Evolutionary conservation across 1,140 invertebrate species (phyloP).

Genomic region (Drosophila varians): DNA sequence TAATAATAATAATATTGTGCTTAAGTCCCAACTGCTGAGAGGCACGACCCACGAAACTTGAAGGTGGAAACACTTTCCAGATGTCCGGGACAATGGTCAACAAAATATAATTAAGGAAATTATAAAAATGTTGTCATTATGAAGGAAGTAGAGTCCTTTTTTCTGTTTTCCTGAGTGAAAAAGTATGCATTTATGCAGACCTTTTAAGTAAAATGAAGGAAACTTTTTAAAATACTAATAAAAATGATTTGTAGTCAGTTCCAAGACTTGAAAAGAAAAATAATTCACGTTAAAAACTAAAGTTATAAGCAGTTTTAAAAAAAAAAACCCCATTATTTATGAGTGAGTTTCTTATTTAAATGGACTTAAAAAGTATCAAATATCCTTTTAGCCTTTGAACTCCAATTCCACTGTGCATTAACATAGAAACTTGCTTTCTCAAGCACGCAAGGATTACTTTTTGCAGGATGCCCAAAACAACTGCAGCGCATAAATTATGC

Average conservation of each 20-base stretch:
- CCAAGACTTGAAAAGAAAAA: too few species aligned
- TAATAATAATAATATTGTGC: constrained; percentile 62
- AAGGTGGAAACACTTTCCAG: constrained; percentile 11
- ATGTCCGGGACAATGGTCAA: constrained; percentile 14
- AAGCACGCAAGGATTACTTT: constrained; percentile 28
- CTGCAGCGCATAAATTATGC: constrained; percentile 73
- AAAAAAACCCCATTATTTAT: too few species aligned
- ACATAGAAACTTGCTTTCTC: constrained; percentile 8
- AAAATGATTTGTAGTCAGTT: too few species aligned
- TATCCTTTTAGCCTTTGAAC: not conserved
- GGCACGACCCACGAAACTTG: not conserved
- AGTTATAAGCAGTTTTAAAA: too few species aligned
- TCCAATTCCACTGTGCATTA: constrained; percentile 29
- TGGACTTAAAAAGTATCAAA: too few species aligned
- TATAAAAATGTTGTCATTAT: not conserved
- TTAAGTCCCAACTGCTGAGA: constrained; percentile 6
- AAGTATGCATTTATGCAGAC: too few species aligned
- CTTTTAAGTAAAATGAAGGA: too few species aligned
- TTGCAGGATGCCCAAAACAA: constrained; percentile 59
- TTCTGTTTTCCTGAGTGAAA: not conserved
- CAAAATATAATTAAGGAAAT: not conserved
- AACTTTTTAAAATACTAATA: too few species aligned
- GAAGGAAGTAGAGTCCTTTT: not conserved
- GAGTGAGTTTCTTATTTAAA: too few species aligned
- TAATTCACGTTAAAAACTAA: too few species aligned